phyloP scores from a whole-genome alignment of 2,888 invertebrate species.

The Polyommatus iphigenia region DNA sequence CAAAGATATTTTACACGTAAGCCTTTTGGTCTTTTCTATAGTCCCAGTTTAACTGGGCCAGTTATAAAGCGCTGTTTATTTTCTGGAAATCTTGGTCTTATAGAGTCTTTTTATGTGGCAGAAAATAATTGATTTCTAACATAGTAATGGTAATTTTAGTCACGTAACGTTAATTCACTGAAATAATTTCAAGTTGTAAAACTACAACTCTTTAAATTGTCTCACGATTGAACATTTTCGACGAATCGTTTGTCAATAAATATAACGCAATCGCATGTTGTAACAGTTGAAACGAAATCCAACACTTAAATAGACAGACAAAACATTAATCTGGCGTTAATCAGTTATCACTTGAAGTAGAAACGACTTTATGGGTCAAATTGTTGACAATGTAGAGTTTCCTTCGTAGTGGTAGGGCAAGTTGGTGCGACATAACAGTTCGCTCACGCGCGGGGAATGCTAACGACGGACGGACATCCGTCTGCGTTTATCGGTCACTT shows the following conservation, averaged over 20 bases:
- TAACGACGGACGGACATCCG: slow-evolving; percentile 20
- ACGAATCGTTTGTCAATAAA: slow-evolving; percentile 5
- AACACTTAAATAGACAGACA: not conserved
- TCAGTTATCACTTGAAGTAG: too few relatives aligned
- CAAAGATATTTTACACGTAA: slow-evolving; percentile 78
- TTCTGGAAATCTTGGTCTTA: not conserved
- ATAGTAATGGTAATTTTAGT: not conserved
- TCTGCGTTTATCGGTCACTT: slow-evolving; percentile 10
- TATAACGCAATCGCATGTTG: slow-evolving; percentile 20
- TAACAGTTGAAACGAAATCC: not conserved
- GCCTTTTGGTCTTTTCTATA: slow-evolving; percentile 38
- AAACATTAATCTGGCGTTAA: not conserved
- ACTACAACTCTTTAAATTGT: slow-evolving; percentile 4
- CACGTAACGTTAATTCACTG: not conserved
- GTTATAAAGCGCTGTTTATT: not conserved
- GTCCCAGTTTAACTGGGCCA: not conserved
- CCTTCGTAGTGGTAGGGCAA: not conserved
- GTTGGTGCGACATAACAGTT: slow-evolving; percentile 23
- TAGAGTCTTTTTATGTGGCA: not conserved
- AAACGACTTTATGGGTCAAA: not conserved
- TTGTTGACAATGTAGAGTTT: not conserved
- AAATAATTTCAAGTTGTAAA: not conserved
- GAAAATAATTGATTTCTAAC: not conserved
- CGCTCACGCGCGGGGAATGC: slow-evolving; percentile 1
- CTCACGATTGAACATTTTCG: slow-evolving; percentile 8